Conservation (phyloP, 2,113 vertebrate species). For the Setophaga kirtlandii region DNA sequence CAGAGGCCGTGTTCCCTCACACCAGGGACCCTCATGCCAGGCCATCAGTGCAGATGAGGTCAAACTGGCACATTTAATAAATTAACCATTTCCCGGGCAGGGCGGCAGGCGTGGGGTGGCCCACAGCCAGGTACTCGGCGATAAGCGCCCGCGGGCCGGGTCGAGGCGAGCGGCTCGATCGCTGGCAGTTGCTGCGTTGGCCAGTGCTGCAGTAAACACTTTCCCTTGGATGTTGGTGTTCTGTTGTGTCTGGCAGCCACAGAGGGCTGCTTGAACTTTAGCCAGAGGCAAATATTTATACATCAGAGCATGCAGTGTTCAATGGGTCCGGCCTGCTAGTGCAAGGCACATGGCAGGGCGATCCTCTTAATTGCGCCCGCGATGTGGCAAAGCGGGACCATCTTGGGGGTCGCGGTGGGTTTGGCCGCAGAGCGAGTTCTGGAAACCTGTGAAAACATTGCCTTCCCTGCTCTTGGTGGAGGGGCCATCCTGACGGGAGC, state of each 20-base stretch:
- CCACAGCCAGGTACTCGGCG: constrained; percentile 61
- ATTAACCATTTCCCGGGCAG: constrained; percentile 55
- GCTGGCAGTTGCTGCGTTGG: constrained; percentile 77
- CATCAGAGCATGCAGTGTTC: constrained; percentile 81
- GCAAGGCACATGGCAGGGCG: constrained; percentile 10
- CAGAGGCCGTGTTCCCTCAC: neutral
- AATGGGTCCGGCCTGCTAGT: constrained; percentile 76
- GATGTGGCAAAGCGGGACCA: constrained; percentile 29
- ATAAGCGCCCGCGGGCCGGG: constrained; percentile 56
- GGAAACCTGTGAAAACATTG: constrained; percentile 8
- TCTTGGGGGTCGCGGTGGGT: constrained; percentile 1
- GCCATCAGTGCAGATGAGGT: neutral
- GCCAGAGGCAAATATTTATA: constrained; percentile 90
- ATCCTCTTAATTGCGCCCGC: neutral
- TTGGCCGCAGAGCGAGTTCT: neutral
- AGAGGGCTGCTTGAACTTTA: constrained; percentile 83
- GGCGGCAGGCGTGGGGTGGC: constrained; percentile 55
- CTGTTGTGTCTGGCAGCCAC: constrained; percentile 85
- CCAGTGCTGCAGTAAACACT: constrained; percentile 80
- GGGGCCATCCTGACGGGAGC: constrained; percentile 62
- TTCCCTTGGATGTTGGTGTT: constrained; percentile 82
- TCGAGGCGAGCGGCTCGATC: constrained; percentile 45
- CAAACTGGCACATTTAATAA: constrained; percentile 30
- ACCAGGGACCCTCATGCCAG: neutral
- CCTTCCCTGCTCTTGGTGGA: neutral